Base-by-base conservation (phyloP, 2,888 invertebrate genomes). In the Cryptophagus acutangulus region DNA sequence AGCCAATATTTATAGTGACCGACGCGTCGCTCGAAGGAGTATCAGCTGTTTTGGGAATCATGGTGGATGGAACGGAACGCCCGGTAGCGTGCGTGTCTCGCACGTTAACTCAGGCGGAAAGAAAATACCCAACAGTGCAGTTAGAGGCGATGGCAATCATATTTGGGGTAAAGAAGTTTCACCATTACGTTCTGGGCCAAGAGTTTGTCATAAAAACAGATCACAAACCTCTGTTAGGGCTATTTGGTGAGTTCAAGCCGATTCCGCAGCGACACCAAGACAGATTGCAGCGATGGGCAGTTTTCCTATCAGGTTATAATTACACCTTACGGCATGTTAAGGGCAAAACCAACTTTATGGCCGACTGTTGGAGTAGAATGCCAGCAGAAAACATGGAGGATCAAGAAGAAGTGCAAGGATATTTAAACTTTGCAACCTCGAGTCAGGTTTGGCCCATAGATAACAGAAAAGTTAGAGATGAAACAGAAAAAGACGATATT, bases 51-150 rank as follows among this genome's bases (percentile, higher is more conserved):
- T 17, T 47, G 9, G 30, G 28, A 2, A 48, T 45, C 14, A 24
- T 25, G 9, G 33, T 36, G 1, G 13, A 46, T 24, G 50, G 50
- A n/a, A 28, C 18, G 10, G 48, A 48, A 33, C 40, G 44, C 25
- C 26, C 42, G 25, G 33, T 51, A 2, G 34, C 33, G 6, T 51
- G 38, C 43, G 46, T 40, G 2, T 51, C 45, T n/a, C 33, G 50
- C 10, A 51, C 44, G 9, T 24, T 50, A 6, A 35, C 33, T 18
- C 33, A 37, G 29, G 33, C 38, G 10, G 43, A 50, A 30, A 36
- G 29, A 36, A 46, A 46, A n/a, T 44, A 41, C n/a, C 35, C 35
- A 4, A 36, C 43, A 2, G n/a, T 51, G 17, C 17, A 45, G 18
- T 37, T 36, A 13, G 51, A 51, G 40, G 40, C 43, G 13, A 10